Percentiles rank a stretch among this genome's conserved stretches.
These are phyloP conservation scores for Manduca sexta DNA, from an alignment of 1,140 invertebrate genomes.

Conservation along the genomic window DNA sequence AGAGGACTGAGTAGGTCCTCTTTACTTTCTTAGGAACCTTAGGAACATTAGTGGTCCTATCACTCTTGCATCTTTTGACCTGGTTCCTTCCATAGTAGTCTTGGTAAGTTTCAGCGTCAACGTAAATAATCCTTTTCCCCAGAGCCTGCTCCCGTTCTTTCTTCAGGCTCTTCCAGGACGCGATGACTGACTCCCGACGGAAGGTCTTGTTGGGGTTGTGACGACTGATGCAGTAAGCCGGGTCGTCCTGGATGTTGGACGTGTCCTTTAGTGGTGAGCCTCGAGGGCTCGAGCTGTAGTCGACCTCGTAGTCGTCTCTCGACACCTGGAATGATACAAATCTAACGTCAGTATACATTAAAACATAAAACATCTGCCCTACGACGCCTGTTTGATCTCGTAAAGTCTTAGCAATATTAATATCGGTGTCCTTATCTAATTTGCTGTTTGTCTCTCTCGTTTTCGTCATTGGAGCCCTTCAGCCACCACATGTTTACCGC, in stretches of 20 bases:
- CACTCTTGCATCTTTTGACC: constrained; percentile 64
- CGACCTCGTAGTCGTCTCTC: constrained; percentile 60
- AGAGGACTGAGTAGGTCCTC: constrained; percentile 63
- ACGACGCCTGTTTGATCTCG: not conserved
- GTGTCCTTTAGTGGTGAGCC: constrained; percentile 62
- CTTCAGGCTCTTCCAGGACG: constrained; percentile 63
- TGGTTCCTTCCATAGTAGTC: constrained; percentile 65
- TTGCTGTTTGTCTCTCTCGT: constrained; percentile 23
- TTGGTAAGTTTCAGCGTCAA: constrained; percentile 55
- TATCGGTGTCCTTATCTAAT: constrained; percentile 34
- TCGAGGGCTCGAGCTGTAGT: constrained; percentile 57
- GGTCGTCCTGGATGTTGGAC: constrained; percentile 62
- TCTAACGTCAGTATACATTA: constrained; percentile 21
- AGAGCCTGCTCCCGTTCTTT: constrained; percentile 62
- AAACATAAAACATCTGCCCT: not conserved
- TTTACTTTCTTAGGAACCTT: constrained; percentile 56
- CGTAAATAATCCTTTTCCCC: constrained; percentile 56
- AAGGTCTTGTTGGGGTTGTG: constrained; percentile 67
- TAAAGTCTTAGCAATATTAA: constrained; percentile 2
- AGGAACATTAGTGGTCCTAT: constrained; percentile 40
- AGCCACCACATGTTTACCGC: constrained; percentile 46
- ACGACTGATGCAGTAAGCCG: constrained; percentile 54
- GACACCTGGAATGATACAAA: constrained; percentile 56
- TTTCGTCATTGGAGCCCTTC: constrained; percentile 54
- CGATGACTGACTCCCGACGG: constrained; percentile 59